These are phyloP conservation scores for Aelia acuminata DNA, from an alignment of 2,888 invertebrate species.

Conservation along the genomic window DNA sequence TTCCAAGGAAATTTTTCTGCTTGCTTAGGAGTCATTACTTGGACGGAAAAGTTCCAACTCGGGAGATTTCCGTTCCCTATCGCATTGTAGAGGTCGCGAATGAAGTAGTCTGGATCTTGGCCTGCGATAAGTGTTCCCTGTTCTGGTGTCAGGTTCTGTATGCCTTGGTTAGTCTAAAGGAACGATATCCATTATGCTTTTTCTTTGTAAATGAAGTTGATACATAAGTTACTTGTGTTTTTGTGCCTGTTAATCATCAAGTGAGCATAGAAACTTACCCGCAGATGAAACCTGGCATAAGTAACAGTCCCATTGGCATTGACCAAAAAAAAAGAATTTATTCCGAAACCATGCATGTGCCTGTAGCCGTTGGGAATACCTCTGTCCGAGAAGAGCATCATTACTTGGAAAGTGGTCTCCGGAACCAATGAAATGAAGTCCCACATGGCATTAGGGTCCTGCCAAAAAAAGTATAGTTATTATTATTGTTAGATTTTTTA, in stretches of 20 bases:
- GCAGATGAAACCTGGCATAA: conserved; percentile 94
- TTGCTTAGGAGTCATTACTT: conserved; percentile 70
- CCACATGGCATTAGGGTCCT: conserved; percentile 72
- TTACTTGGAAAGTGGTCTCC: conserved; percentile 71
- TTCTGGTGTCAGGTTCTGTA: conserved; percentile 69
- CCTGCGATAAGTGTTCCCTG: conserved; percentile 68
- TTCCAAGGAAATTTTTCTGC: conserved; percentile 70
- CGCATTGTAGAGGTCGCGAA: conserved; percentile 69
- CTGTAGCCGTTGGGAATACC: conserved; percentile 74
- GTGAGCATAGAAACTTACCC: conserved; percentile 70
- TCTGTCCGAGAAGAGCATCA: conserved; percentile 73
- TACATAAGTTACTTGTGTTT: background rate
- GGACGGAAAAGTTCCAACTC: conserved; percentile 70
- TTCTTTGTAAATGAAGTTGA: too few species aligned
- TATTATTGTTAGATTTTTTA: too few species aligned
- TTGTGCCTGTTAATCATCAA: background rate
- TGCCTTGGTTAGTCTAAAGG: conserved; percentile 69
- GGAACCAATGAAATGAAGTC: conserved; percentile 72
- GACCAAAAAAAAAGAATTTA: conserved; percentile 71
- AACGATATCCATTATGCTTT: background rate
- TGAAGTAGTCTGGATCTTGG: conserved; percentile 69
- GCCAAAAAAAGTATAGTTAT: background rate
- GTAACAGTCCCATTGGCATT: conserved; percentile 74
- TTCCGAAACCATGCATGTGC: conserved; percentile 74
- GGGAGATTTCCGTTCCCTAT: conserved; percentile 70